These are phyloP conservation scores for Chromoteleia sp. DNA, from an alignment of 2,888 invertebrate species.

Conservation along the genomic window DNA sequence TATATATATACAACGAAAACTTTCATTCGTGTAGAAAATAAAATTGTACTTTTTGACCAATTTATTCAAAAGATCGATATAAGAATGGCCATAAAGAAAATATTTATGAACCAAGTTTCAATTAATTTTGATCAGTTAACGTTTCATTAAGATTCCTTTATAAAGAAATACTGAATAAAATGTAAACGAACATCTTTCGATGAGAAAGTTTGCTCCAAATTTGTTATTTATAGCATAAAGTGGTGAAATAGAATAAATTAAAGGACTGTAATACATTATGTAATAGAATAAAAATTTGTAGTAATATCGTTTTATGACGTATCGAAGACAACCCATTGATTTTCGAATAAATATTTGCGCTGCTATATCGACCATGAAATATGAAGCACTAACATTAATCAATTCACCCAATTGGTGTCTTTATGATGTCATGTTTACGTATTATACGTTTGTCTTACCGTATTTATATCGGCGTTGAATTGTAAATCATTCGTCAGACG, in stretches of 20 bases:
- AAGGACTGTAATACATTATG: background rate
- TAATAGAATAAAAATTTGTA: conserved; percentile 6
- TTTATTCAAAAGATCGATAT: conserved; percentile 7
- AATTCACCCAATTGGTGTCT: conserved; percentile 53
- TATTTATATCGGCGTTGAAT: conserved; percentile 46
- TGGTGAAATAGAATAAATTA: background rate
- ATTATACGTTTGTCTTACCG: conserved; percentile 45
- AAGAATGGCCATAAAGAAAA: too few species aligned
- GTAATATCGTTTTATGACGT: background rate
- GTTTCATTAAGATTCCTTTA: too few species aligned
- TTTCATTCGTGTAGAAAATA: conserved; percentile 1
- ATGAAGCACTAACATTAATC: conserved; percentile 28
- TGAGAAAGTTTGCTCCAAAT: too few species aligned
- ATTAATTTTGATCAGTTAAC: too few species aligned
- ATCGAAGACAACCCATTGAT: conserved; percentile 8
- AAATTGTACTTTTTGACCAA: too few species aligned
- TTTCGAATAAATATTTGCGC: conserved; percentile 44
- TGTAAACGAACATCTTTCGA: too few species aligned
- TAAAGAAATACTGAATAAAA: too few species aligned
- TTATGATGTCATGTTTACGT: conserved; percentile 54
- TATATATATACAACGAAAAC: background rate
- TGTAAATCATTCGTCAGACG: conserved; percentile 61
- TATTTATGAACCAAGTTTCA: too few species aligned
- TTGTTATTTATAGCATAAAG: too few species aligned
- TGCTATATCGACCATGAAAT: conserved; percentile 46